These are phyloP conservation scores for Tachina fera DNA, from an alignment of 2,888 invertebrate genomes.

Conservation along the genomic window DNA sequence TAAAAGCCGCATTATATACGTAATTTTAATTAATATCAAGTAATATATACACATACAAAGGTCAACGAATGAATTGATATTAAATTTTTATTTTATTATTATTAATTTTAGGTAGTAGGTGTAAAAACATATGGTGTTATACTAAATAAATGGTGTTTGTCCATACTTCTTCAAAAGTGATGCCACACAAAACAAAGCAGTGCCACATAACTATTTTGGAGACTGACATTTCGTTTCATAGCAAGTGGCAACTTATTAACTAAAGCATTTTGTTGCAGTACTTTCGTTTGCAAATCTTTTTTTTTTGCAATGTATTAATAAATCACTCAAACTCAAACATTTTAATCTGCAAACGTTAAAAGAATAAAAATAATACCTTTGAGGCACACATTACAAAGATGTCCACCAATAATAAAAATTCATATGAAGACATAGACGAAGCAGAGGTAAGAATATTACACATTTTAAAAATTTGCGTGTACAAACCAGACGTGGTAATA, in stretches of 20 bases:
- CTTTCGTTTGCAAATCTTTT: conserved; percentile 32
- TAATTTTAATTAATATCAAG: too few species aligned
- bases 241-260: conserved; percentile 6
- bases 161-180: background rate
- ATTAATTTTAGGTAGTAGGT: too few species aligned
- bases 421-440: conserved; percentile 76
- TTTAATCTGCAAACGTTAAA: conserved; percentile 35
- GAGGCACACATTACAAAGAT: conserved; percentile 35
- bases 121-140: too few species aligned
- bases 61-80: too few species aligned
- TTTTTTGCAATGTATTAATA: conserved; percentile 40
- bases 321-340: conserved; percentile 2
- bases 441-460: conserved; percentile 73
- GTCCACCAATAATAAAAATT: conserved; percentile 64
- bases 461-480: background rate
- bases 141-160: background rate
- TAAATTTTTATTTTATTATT: too few species aligned
- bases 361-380: conserved; percentile 15
- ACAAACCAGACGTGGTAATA: background rate
- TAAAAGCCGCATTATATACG: too few species aligned
- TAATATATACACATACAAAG: too few species aligned
- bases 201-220: conserved; percentile 2
- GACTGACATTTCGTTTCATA: background rate
- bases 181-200: background rate
- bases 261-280: conserved; percentile 35